Evolutionary conservation across 2,113 vertebrate species (phyloP), one percentile per base, ranked within the genome.

Genomic region (Oryzias celebensis): DNA sequence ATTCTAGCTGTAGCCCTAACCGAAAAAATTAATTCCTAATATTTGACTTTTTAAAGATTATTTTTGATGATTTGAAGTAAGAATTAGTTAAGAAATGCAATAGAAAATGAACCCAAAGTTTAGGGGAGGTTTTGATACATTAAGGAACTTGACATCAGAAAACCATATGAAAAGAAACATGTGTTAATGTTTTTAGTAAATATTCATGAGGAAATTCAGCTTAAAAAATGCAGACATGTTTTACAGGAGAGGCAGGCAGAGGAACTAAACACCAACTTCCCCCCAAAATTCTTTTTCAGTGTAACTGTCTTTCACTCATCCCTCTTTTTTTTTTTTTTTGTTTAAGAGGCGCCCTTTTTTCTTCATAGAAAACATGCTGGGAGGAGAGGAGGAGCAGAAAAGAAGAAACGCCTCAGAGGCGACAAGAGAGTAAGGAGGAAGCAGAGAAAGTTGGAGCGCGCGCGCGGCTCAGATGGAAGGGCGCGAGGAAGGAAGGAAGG

Each of bases 391-490:
- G 80, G 66, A 70, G 67, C n/a, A 55, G 36, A 62, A 62, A 68
- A 58, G 57, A 60, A 68, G 64, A 64, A 68, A 68, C 67, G 64
- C 76, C 68, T 74, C 62, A 66, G 62, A 75, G 64, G 73, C 68
- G 62, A 75, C 58, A 62, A 52, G 77, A 73, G 66, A 69, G 74
- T 55, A 71, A 75, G 82, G 75, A 75, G 82, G 64, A 73, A 84
- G 79, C 66, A 20, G 77, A 72, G 81, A 89, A 86, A 87, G 87
- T 89, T 85, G 70, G 59, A 72, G 70, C 73, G 65, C 44, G 66
- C 62, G 52, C 36, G 62, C 50, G 66, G 46, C 59, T 54, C 78
- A 74, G 82, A 82, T 78, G 78, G 84, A 58, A 82, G 74, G 71
- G 75, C 74, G 70, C 66, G 78, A 71, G 70, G 68, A 81, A 68